Evolutionary conservation across 2,113 vertebrate species (phyloP), one percentile per base, ranked within the genome.

Genomic region (Lepidothrix coronata): DNA sequence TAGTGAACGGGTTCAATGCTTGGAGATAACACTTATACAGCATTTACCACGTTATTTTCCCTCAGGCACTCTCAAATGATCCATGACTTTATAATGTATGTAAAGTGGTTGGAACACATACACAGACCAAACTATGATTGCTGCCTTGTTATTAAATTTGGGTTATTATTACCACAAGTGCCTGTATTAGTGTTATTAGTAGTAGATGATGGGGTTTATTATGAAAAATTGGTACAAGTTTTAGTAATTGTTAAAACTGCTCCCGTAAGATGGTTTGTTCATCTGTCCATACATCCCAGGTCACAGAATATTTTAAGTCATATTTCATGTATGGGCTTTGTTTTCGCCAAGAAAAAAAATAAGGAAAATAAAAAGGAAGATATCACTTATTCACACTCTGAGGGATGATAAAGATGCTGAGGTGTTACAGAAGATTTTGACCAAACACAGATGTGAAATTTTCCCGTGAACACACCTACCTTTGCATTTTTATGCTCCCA

Each of bases 81-180:
- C 84, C 93, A 95, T 94, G 94, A 93, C 91, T 93, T 91, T 93
- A 91, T 92, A 96, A 96, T 92, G 67, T 88, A 95, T 87, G 83
- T 78, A 92, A 94, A 91, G 77, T 91, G 74, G 72, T 75, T 93
- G 85, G 77, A 88, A 85, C 51, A 74, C 75, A 94, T 72, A 95
- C 84, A 95, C 79, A 94, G 61, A 87, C 76, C 52, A 62, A 91
- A 66, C 62, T 86, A 33, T 44, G 20, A 74, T 28, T 83, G 44
- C 93, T 92, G 77, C 41, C 71, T 91, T 76, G 72, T 95, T 94
- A 95, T 96, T 93, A 91, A 95, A 91, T 91, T 95, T 92, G 49
- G 37, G 55, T 66, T 91, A 81, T 96, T 95, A 95, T 82, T 94
- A 85, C 70, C 58, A 12, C 75, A 92, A 97, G 66, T 75, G 70